phyloP scores from a whole-genome alignment of 2,113 vertebrate species.

The Anthoscopus minutus region DNA sequence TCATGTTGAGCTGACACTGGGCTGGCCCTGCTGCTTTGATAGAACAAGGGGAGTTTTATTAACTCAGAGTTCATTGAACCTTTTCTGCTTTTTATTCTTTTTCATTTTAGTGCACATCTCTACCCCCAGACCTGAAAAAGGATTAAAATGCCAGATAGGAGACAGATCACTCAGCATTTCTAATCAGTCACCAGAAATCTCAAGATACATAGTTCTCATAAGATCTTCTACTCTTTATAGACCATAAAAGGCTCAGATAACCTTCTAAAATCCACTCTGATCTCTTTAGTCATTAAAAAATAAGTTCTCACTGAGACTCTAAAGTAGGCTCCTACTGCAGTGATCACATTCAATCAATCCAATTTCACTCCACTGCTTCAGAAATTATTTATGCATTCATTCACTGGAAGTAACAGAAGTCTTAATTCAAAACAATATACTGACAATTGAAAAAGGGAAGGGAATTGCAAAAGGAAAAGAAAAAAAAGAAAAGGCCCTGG shows the following conservation, averaged over 20 bases:
- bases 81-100: background rate
- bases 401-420: background rate
- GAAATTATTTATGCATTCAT: background rate
- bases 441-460: background rate
- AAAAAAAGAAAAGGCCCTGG: background rate
- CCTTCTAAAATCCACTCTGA: background rate
- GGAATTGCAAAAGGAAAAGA: background rate
- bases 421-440: background rate
- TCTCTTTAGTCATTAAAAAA: background rate
- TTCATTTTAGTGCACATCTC: background rate
- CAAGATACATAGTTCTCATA: background rate
- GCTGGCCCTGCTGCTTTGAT: background rate
- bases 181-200: slow-evolving; percentile 24
- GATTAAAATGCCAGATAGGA: slow-evolving; percentile 39
- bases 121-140: background rate
- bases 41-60: background rate
- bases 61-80: background rate
- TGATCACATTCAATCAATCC: background rate
- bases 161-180: slow-evolving; percentile 32
- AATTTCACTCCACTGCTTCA: background rate
- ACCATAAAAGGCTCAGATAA: slow-evolving; percentile 37
- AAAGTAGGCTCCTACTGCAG: background rate
- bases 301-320: background rate
- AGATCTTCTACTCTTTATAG: slow-evolving; percentile 11
- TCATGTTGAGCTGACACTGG: background rate